Percentiles rank a stretch among this genome's conserved stretches.
Conservation (phyloP, 2,888 invertebrate species). For the Omphaloscelis lunosa region DNA sequence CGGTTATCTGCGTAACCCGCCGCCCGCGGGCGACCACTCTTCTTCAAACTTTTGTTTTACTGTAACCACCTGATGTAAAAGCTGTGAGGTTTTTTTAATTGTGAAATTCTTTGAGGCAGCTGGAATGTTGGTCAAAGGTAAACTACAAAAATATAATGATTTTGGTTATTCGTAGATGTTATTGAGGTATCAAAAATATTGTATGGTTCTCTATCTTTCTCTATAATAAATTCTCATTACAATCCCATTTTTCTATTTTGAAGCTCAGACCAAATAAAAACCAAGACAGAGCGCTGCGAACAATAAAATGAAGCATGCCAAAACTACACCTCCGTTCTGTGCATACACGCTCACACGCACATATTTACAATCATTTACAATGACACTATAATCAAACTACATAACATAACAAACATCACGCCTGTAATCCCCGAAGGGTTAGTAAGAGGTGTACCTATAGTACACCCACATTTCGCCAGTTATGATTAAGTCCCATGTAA, state of each 20-base stretch:
- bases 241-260: too few species aligned
- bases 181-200: not conserved
- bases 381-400: too few species aligned
- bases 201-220: not conserved
- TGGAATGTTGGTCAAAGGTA: not conserved
- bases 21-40: slow-evolving; percentile 77
- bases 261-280: not conserved
- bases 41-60: slow-evolving; percentile 68
- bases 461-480: too few species aligned
- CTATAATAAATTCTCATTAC: not conserved
- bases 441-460: too few species aligned
- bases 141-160: not conserved
- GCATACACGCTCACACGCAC: too few species aligned
- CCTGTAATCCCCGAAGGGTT: too few species aligned
- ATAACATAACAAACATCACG: too few species aligned
- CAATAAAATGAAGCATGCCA: too few species aligned
- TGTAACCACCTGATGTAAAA: not conserved
- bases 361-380: too few species aligned
- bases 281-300: too few species aligned
- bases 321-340: too few species aligned
- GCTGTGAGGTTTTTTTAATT: slow-evolving; percentile 35
- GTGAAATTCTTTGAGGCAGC: not conserved
- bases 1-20: slow-evolving; percentile 84
- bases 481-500: too few species aligned
- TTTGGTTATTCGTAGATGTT: not conserved